phyloP scores from a whole-genome alignment of 35 echinoderm and acorn worm genomes.

The Holothuria glaberrima region DNA sequence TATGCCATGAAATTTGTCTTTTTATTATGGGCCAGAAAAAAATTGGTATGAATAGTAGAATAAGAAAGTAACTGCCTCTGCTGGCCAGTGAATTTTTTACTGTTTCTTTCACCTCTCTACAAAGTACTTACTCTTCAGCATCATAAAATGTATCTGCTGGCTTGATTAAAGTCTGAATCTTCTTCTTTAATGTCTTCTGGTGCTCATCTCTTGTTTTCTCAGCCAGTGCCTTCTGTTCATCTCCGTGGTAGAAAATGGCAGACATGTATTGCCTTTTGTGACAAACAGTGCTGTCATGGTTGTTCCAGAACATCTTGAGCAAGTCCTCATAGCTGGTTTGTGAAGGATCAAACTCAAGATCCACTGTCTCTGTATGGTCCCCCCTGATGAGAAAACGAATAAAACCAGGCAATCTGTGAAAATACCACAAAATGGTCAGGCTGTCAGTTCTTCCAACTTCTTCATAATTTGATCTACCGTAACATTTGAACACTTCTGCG shows the following conservation, averaged over 20 bases:
- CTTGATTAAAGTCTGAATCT: conserved; percentile 86
- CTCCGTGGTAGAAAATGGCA: conserved; percentile 89
- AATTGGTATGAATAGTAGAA: too few species aligned
- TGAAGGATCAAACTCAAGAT: conserved; percentile 88
- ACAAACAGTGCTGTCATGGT: conserved; percentile 94
- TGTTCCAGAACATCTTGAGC: conserved; percentile 91
- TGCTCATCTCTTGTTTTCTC: conserved; percentile 89
- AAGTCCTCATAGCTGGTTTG: conserved; percentile 83
- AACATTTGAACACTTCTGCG: too few species aligned
- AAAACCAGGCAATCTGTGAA: conserved; percentile 63
- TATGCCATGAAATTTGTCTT: too few species aligned
- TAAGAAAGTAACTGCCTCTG: too few species aligned
- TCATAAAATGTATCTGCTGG: conserved; percentile 90
- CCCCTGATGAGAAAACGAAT: conserved; percentile 77
- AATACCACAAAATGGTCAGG: neutral
- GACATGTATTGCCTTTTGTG: conserved; percentile 96
- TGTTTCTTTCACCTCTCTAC: neutral
- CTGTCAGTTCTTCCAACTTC: too few species aligned
- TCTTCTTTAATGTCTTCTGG: conserved; percentile 83
- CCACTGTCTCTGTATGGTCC: conserved; percentile 96
- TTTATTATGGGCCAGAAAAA: neutral
- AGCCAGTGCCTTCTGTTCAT: conserved; percentile 81
- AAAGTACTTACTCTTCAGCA: conserved; percentile 99
- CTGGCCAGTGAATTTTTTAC: too few species aligned
- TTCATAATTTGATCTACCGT: too few species aligned